Conservation (phyloP, 2,888 invertebrate species). For the Hyalella azteca region DNA sequence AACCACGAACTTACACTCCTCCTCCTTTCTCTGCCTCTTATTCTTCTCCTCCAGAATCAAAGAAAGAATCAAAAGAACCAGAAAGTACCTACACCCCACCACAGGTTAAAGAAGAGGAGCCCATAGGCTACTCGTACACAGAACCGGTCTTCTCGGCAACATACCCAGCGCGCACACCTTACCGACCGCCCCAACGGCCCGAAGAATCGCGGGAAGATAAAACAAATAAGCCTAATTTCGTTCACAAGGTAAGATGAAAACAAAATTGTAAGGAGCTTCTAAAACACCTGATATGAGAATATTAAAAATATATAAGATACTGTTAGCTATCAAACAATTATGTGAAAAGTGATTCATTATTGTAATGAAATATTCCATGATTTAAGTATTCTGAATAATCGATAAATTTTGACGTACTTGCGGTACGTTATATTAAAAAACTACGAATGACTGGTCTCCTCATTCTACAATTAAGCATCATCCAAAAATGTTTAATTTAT, state of each 20-base stretch:
- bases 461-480: too few species aligned
- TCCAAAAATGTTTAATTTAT: too few species aligned
- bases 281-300: too few species aligned
- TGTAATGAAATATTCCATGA: too few species aligned
- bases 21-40: constrained; percentile 2
- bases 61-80: not conserved
- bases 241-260: not conserved
- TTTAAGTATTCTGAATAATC: too few species aligned
- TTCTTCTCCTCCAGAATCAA: not conserved
- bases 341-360: too few species aligned
- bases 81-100: not conserved
- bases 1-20: not conserved
- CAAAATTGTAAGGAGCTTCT: too few species aligned
- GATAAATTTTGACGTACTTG: too few species aligned
- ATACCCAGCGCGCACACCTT: not conserved
- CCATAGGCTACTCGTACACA: not conserved
- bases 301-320: too few species aligned
- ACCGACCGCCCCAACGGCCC: not conserved
- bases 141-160: not conserved
- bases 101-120: not conserved
- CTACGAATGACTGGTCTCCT: too few species aligned
- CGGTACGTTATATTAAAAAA: too few species aligned
- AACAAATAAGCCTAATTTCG: not conserved
- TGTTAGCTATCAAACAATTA: too few species aligned
- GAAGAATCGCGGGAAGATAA: not conserved